Evolutionary conservation across 2,888 invertebrate species (phyloP).

Genomic region (Pseudococcus longispinus): DNA sequence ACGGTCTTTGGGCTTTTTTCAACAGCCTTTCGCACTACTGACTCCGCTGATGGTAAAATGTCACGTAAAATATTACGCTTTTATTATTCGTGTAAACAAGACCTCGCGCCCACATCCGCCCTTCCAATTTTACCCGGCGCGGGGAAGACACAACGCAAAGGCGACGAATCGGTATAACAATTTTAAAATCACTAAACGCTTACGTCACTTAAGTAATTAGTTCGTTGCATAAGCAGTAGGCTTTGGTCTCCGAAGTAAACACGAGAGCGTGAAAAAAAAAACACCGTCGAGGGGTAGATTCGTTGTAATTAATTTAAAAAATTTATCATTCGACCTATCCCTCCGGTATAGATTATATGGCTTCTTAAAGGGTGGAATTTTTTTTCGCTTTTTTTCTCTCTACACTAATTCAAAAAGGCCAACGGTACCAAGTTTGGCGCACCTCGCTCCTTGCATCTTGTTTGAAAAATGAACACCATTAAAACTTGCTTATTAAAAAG

Average conservation of each 20-base stretch:
- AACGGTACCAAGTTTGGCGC: neutral
- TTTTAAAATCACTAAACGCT: slow-evolving; percentile 10
- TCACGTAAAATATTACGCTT: slow-evolving; percentile 28
- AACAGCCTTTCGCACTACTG: neutral
- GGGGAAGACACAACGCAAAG: neutral
- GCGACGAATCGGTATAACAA: neutral
- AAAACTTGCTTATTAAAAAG: slow-evolving; percentile 45
- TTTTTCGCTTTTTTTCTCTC: neutral
- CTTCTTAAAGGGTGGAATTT: neutral
- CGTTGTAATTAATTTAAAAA: slow-evolving; percentile 24
- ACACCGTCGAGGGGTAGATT: neutral
- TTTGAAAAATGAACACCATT: slow-evolving; percentile 45
- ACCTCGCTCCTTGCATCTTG: neutral
- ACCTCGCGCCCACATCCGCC: neutral
- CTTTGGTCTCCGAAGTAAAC: neutral
- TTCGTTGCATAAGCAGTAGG: neutral
- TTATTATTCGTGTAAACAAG: slow-evolving; percentile 12
- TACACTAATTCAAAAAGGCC: neutral
- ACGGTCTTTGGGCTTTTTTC: neutral
- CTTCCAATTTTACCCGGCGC: neutral
- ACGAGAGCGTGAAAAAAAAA: neutral
- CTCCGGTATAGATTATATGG: neutral
- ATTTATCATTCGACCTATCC: slow-evolving; percentile 12
- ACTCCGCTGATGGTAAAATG: neutral
- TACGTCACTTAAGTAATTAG: slow-evolving; percentile 24